Evolutionary conservation across 2,888 invertebrate genomes (phyloP).

Genomic region (Tetramorium bicarinatum): DNA sequence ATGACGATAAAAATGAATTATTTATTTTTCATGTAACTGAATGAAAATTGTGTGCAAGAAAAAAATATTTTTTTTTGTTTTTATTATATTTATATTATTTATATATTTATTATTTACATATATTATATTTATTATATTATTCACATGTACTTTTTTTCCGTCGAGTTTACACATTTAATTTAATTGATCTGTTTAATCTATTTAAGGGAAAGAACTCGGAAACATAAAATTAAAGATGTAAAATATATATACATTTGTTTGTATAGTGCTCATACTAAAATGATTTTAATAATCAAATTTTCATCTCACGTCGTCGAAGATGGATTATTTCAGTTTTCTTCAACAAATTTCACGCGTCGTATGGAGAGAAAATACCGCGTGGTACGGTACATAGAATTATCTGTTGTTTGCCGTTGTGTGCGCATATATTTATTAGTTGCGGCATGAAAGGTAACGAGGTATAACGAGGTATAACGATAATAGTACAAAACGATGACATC

Average conservation of each 20-base stretch:
- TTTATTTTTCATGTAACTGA: not conserved
- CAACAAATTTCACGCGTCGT: not conserved
- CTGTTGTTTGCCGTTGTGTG: not conserved
- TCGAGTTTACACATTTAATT: not conserved
- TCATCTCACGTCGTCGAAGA: not conserved
- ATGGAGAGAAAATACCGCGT: not conserved
- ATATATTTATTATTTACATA: too few relatives aligned
- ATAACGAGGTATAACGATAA: conserved; percentile 26
- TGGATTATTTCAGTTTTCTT: not conserved
- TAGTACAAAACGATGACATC: not conserved
- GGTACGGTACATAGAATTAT: conserved; percentile 30
- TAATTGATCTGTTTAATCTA: not conserved
- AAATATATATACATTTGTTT: not conserved
- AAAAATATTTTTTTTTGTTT: not conserved
- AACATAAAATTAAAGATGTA: not conserved
- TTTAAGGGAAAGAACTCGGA: not conserved
- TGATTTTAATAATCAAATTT: not conserved
- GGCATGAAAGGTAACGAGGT: conserved; percentile 28
- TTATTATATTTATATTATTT: too few relatives aligned
- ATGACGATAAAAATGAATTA: not conserved
- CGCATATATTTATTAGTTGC: conserved; percentile 4
- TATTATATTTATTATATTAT: too few relatives aligned
- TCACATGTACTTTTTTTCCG: not conserved
- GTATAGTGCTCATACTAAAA: not conserved
- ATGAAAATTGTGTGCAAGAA: not conserved